Evolutionary conservation across 2,888 invertebrate species (phyloP), one percentile per base, ranked within the genome.

Genomic region (Noctua comes): DNA sequence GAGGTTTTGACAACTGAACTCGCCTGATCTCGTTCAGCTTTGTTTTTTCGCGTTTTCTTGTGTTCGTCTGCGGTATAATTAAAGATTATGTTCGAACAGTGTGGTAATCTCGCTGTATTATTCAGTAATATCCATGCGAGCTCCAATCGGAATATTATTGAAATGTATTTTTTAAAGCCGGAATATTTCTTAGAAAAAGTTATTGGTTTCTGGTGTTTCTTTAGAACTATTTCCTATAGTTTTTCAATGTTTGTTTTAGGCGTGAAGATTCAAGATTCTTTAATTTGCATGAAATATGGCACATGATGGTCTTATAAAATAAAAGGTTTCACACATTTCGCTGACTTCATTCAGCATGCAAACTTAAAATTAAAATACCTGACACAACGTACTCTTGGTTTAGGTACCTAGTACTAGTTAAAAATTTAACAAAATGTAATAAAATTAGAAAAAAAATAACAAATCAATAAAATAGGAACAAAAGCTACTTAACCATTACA

Each of bases 1-100:
- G 48, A 86, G 59, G 64, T 82, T 88, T 89, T 89, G 88, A 88
- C 87, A 88, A 84, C 80, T 83, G 86, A 83, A 85, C 87, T 82
- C 80, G 79, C 68, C 69, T 82, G 82, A 89, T 80, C 87, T 82
- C 73, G 8, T 51, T 51, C 48, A 76, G 70, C 57, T 24, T 43
- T 57, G 71, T 86, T 88, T 85, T 89, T 86, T 31, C 72, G 1
- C 18, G n/a, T 54, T 73, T 83, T 87, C 79, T 85, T 88, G 70
- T 68, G 18, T 24, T 66, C 31, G 77, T 88, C 64, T 75, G 68
- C 73, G n/a, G 88, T 80, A 80, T 88, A 85, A 81, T 86, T 86
- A 83, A 64, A 80, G 83, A 88, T 88, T 86, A 85, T 76, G 87
- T 76, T 77, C 71, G 65, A 48, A 62, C 66, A 65, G 65, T 82